phyloP scores from a whole-genome alignment of 2,888 invertebrate species.

The Leucoptera coffeella region DNA sequence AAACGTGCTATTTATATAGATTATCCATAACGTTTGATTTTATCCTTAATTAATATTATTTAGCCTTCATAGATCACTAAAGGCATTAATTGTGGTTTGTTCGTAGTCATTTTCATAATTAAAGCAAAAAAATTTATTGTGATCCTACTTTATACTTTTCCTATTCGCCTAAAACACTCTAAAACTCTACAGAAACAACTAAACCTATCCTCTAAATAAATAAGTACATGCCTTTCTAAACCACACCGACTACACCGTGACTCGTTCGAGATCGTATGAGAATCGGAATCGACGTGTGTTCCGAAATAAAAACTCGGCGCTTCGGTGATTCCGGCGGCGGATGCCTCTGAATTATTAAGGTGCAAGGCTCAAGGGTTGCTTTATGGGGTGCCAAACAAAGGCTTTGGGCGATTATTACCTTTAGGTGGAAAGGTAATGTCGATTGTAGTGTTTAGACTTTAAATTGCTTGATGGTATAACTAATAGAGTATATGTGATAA shows the following conservation, averaged over 20 bases:
- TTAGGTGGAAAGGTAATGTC: no score
- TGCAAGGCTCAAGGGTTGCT: no score
- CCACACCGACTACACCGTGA: not conserved
- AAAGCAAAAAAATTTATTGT: not conserved
- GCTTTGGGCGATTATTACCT: no score
- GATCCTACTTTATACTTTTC: not conserved
- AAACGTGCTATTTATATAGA: no score
- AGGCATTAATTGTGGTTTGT: not conserved
- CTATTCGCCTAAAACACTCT: not conserved
- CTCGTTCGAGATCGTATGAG: not conserved
- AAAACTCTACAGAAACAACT: not conserved
- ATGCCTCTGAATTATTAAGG: slow-evolving; percentile 3
- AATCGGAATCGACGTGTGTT: slow-evolving; percentile 36
- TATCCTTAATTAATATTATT: no score
- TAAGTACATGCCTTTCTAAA: not conserved
- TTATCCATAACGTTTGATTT: no score
- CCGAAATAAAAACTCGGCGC: slow-evolving; percentile 41
- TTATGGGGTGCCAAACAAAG: no score
- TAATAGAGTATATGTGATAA: no score
- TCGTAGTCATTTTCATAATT: not conserved
- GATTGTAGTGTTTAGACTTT: no score
- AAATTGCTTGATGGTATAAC: no score
- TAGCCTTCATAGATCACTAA: no score
- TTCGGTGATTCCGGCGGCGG: slow-evolving; percentile 7
- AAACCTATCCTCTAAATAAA: not conserved